phyloP scores from a whole-genome alignment of 2,797 vertebrate genomes.

The Nyctibius grandis region DNA sequence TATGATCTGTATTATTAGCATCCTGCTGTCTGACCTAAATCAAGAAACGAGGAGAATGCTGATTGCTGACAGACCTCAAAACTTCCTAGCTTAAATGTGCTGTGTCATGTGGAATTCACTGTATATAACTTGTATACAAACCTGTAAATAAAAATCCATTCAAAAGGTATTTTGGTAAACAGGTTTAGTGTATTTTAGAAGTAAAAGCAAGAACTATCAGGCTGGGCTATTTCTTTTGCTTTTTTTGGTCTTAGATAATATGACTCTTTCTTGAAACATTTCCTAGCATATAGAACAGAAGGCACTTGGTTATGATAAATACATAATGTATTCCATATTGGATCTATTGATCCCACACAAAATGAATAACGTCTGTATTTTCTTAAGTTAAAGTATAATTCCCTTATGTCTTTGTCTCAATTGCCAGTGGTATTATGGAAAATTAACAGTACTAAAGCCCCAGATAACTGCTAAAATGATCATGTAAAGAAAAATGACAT shows the following conservation, averaged over 20 bases:
- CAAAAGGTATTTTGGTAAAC: not conserved
- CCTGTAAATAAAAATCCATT: not conserved
- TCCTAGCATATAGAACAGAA: not conserved
- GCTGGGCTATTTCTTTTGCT: not conserved
- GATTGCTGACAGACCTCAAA: not conserved
- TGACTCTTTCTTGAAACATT: not conserved
- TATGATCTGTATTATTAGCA: conserved; percentile 32
- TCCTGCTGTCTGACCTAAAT: conserved; percentile 54
- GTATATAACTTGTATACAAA: not conserved
- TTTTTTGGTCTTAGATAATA: not conserved
- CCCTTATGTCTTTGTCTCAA: not conserved
- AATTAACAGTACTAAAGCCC: not conserved
- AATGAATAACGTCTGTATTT: not conserved
- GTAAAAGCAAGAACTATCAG: not conserved
- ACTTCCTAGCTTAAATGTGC: not conserved
- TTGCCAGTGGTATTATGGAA: not conserved
- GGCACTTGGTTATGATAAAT: not conserved
- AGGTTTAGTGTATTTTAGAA: not conserved
- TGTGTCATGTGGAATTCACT: not conserved
- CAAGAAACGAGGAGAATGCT: not conserved
- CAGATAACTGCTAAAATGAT: not conserved
- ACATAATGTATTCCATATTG: not conserved
- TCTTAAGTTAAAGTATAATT: not conserved
- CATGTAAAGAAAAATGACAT: not conserved
- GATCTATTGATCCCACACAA: not conserved